phyloP scores from a whole-genome alignment of 2,797 vertebrate species.

The Myripristis jacobus region DNA sequence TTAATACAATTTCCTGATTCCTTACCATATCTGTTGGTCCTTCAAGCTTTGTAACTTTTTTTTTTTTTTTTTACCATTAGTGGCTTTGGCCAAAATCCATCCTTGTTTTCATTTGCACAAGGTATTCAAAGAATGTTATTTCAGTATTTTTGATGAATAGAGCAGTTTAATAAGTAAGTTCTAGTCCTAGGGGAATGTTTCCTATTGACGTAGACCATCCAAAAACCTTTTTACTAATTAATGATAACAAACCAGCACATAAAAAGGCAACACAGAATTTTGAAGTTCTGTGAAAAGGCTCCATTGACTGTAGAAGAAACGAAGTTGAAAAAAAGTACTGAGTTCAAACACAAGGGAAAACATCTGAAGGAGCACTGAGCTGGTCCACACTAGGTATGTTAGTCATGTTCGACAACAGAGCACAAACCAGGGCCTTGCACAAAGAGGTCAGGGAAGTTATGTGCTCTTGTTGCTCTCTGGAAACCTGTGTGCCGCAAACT shows the following conservation, averaged over 20 bases:
- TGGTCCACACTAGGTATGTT: slow-evolving; percentile 17
- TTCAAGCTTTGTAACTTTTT: slow-evolving; percentile 26
- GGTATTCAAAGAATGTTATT: slow-evolving; percentile 83
- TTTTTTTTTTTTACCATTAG: slow-evolving; percentile 28
- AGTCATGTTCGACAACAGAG: slow-evolving; percentile 27
- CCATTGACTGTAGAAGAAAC: slow-evolving; percentile 57
- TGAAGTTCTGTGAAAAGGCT: slow-evolving; percentile 60
- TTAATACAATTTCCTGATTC: slow-evolving; percentile 24
- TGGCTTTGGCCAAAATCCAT: slow-evolving; percentile 59
- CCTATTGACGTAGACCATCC: slow-evolving; percentile 30
- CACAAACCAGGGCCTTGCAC: slow-evolving; percentile 10
- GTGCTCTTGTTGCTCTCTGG: no score
- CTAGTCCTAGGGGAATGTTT: slow-evolving; percentile 52
- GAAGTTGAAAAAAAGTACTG: slow-evolving; percentile 12
- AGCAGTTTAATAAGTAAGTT: slow-evolving; percentile 46
- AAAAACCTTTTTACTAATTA: slow-evolving; percentile 61
- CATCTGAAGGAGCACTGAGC: slow-evolving; percentile 13
- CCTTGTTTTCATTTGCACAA: slow-evolving; percentile 71
- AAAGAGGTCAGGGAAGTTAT: neutral
- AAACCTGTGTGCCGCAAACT: slow-evolving; percentile 2
- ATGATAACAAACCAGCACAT: slow-evolving; percentile 72
- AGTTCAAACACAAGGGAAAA: slow-evolving; percentile 47
- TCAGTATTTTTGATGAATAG: slow-evolving; percentile 71
- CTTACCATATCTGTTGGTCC: neutral
- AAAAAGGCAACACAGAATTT: slow-evolving; percentile 49